A percentile compares a stretch with the other conserved stretches of the same genome.
These are phyloP conservation scores for Drosophila differens DNA, from an alignment of 2,888 invertebrate genomes.

Conservation along the genomic window DNA sequence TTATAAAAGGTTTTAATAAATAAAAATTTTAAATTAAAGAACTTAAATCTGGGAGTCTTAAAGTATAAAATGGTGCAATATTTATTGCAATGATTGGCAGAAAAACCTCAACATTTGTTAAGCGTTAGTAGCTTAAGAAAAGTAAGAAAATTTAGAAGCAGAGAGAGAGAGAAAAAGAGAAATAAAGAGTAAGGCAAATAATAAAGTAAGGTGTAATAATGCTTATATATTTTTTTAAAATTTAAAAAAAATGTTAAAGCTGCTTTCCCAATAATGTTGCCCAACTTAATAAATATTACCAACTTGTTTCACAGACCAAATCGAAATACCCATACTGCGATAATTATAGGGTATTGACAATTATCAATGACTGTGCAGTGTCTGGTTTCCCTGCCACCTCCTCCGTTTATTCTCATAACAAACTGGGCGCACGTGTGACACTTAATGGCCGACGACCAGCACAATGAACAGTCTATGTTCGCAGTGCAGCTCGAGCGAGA, in stretches of 20 bases:
- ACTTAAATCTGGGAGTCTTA: neutral
- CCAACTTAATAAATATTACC: neutral
- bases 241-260: neutral
- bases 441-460: slow-evolving; percentile 40
- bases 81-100: neutral
- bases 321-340: neutral
- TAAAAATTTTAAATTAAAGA: neutral
- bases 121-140: neutral
- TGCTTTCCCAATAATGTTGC: neutral
- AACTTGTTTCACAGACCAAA: neutral
- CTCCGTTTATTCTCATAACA: slow-evolving; percentile 26
- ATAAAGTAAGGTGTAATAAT: neutral
- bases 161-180: too few species aligned
- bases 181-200: neutral
- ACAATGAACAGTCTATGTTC: slow-evolving; percentile 14
- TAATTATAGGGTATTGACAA: slow-evolving; percentile 20
- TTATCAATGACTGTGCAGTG: slow-evolving; percentile 8
- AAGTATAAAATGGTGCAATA: neutral
- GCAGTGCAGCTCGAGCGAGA: neutral
- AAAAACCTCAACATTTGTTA: neutral
- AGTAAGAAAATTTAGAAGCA: neutral
- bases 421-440: slow-evolving; percentile 54
- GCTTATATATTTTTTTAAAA: neutral
- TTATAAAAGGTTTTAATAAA: neutral
- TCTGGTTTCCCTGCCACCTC: slow-evolving; percentile 3